Conservation (phyloP, 2,888 invertebrate genomes). For the Phytoseiulus persimilis region DNA sequence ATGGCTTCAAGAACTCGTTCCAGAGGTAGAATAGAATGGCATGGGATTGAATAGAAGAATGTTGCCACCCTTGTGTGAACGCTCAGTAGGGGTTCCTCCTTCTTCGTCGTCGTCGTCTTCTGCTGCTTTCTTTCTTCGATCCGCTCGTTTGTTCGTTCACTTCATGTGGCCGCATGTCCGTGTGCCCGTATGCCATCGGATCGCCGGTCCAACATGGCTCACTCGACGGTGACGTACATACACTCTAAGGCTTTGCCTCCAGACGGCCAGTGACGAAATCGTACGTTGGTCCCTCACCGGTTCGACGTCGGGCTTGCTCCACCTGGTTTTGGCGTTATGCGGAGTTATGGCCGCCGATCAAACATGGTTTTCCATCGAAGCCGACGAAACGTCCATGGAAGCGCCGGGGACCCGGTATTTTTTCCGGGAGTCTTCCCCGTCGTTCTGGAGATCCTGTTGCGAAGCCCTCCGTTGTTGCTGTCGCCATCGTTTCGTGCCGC, state of each 20-base stretch:
- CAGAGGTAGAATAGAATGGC: background rate
- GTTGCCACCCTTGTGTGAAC: background rate
- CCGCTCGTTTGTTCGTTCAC: background rate
- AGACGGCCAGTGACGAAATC: background rate
- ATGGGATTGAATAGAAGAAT: slow-evolving; percentile 5
- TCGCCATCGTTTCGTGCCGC: background rate
- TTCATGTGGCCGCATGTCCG: background rate
- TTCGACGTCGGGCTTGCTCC: background rate
- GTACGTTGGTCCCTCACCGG: background rate
- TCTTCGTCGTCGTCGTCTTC: no score
- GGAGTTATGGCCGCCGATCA: no score
- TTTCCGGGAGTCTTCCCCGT: no score
- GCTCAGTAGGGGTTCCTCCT: background rate
- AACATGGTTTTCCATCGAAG: no score
- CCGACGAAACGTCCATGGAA: no score
- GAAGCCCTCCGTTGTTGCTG: background rate
- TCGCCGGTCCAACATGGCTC: background rate
- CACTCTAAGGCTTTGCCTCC: background rate
- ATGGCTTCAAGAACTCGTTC: background rate
- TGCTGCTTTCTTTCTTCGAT: background rate
- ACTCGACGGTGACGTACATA: background rate
- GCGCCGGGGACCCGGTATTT: no score
- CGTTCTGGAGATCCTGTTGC: background rate
- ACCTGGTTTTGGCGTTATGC: no score
- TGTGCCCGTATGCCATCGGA: background rate